Percentiles rank a stretch among this genome's conserved stretches.
Conservation (phyloP, 2,888 invertebrate species). For the Phortica magna region DNA sequence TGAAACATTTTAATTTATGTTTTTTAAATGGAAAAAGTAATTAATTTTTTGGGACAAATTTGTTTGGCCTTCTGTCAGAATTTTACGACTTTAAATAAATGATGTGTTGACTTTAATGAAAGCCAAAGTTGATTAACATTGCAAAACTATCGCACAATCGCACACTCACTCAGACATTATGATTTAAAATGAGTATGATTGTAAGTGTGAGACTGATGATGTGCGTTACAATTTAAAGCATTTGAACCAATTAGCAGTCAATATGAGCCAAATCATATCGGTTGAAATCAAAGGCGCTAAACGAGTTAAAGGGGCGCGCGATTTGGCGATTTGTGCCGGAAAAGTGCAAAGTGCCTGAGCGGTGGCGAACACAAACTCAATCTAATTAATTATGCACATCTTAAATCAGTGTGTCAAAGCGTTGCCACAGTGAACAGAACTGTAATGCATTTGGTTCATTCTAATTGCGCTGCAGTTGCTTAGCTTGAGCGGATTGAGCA, state of each 20-base stretch:
- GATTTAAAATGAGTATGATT: conserved; percentile 30
- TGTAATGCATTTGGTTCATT: conserved; percentile 28
- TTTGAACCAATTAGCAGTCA: conserved; percentile 54
- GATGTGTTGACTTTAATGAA: too few species aligned
- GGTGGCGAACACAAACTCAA: neutral
- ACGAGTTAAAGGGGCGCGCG: neutral
- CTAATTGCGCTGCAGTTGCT: neutral
- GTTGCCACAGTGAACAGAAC: neutral
- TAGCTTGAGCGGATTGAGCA: neutral
- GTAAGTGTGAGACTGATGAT: neutral
- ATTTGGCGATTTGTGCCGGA: neutral
- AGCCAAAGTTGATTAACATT: too few species aligned
- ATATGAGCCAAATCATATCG: conserved; percentile 59
- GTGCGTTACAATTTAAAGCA: conserved; percentile 44
- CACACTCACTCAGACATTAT: neutral
- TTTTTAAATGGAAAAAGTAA: too few species aligned
- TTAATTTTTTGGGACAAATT: too few species aligned
- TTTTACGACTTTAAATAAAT: too few species aligned
- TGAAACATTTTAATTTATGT: too few species aligned
- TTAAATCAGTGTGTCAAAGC: conserved; percentile 4
- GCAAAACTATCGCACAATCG: too few species aligned
- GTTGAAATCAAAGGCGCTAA: conserved; percentile 60
- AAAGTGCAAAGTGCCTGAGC: neutral
- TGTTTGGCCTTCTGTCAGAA: too few species aligned
- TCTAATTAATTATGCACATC: conserved; percentile 28